A percentile compares a stretch with the other conserved stretches of the same genome.
Conservation (phyloP, 2,113 vertebrate genomes). For the Pipa parva region DNA sequence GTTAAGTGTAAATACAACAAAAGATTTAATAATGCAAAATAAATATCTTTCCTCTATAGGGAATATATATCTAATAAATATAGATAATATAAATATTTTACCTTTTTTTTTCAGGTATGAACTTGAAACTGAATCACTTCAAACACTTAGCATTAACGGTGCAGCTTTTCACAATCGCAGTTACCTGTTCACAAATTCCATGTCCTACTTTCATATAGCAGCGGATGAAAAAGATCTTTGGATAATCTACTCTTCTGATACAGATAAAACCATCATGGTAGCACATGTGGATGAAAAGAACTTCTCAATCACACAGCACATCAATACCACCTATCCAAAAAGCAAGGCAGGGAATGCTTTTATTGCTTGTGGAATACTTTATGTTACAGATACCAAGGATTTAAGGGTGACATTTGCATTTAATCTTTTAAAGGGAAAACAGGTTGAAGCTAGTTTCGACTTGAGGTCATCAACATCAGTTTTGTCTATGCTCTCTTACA, state of each 20-base stretch:
- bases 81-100: neutral
- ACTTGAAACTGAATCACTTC: conserved; percentile 62
- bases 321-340: conserved; percentile 87
- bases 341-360: conserved; percentile 90
- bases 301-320: conserved; percentile 66
- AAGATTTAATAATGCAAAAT: too few species aligned
- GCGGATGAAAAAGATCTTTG: conserved; percentile 86
- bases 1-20: too few species aligned
- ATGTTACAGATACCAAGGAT: conserved; percentile 87
- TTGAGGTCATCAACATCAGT: conserved; percentile 74
- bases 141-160: conserved; percentile 67
- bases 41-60: too few species aligned
- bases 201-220: conserved; percentile 92
- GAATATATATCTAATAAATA: too few species aligned
- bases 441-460: conserved; percentile 77
- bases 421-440: conserved; percentile 77
- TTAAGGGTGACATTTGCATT: conserved; percentile 79
- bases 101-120: conserved; percentile 64
- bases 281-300: conserved; percentile 77
- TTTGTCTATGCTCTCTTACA: conserved; percentile 91
- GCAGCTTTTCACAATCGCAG: conserved; percentile 77
- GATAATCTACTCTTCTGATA: conserved; percentile 84
- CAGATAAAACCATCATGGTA: conserved; percentile 79
- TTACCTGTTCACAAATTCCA: conserved; percentile 88
- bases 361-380: conserved; percentile 80